A percentile compares a stretch with the other conserved stretches of the same genome.
Evolutionary conservation across 2,113 vertebrate species (phyloP).

Genomic region (Pseudonaja textilis): DNA sequence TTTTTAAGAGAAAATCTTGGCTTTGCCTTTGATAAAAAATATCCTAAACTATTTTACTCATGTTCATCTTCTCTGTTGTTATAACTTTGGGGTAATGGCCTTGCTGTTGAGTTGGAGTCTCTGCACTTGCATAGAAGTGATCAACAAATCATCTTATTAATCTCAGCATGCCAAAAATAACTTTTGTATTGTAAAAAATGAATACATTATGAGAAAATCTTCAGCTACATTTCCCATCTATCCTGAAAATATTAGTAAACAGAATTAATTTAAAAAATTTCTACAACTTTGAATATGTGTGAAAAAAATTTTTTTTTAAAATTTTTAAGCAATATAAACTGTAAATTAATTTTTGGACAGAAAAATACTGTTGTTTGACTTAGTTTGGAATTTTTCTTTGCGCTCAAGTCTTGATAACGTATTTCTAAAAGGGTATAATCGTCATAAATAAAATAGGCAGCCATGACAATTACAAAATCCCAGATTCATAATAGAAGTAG

Average conservation of each 20-base stretch:
- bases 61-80: not conserved
- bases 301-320: slow-evolving; percentile 39
- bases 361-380: slow-evolving; percentile 41
- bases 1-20: not conserved
- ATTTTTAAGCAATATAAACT: slow-evolving; percentile 45
- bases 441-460: slow-evolving; percentile 57
- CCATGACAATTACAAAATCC: slow-evolving; percentile 51
- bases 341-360: slow-evolving; percentile 33
- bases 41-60: not conserved
- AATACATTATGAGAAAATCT: slow-evolving; percentile 34
- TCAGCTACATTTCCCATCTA: slow-evolving; percentile 12
- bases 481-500: slow-evolving; percentile 52
- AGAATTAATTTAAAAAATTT: slow-evolving; percentile 46
- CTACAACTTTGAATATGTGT: slow-evolving; percentile 37
- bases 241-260: slow-evolving; percentile 28
- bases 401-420: slow-evolving; percentile 58
- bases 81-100: not conserved
- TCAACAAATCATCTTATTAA: slow-evolving; percentile 39
- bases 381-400: slow-evolving; percentile 49
- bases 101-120: slow-evolving; percentile 1
- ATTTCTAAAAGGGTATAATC: slow-evolving; percentile 61
- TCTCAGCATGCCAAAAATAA: slow-evolving; percentile 39
- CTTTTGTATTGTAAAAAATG: slow-evolving; percentile 38
- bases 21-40: not conserved
- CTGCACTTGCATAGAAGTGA: slow-evolving; percentile 46